These are phyloP conservation scores for Notodonta dromedarius DNA, from an alignment of 2,888 invertebrate genomes.

Conservation along the genomic window DNA sequence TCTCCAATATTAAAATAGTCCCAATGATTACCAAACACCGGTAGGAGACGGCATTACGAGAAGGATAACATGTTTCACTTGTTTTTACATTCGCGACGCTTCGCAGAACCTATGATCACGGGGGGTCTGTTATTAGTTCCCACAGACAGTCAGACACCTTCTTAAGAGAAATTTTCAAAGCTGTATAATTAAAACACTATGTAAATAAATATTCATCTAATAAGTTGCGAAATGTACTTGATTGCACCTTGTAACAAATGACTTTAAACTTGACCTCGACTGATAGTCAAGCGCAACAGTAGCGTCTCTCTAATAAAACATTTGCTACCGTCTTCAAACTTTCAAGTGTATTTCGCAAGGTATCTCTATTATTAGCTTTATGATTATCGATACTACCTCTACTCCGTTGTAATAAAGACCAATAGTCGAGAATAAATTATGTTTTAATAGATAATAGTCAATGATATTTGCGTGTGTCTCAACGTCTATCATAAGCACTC, in stretches of 20 bases:
- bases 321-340: not conserved
- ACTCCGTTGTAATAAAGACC: not conserved
- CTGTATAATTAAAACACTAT: not conserved
- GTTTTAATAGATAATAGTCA: conserved; percentile 7
- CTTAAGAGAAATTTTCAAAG: too few species aligned
- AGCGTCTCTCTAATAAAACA: not conserved
- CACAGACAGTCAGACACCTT: not conserved
- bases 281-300: conserved; percentile 18
- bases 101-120: too few species aligned
- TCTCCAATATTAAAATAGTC: too few species aligned
- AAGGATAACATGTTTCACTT: too few species aligned
- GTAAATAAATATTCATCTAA: not conserved
- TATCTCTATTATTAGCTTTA: not conserved
- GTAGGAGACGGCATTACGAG: too few species aligned
- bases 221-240: not conserved
- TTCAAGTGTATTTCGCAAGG: conserved; percentile 1
- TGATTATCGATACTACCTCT: not conserved
- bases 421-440: not conserved
- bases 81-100: too few species aligned
- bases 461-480: conserved; percentile 40
- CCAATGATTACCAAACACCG: too few species aligned
- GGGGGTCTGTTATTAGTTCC: too few species aligned
- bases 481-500: conserved; percentile 11
- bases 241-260: conserved; percentile 10
- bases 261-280: conserved; percentile 28